Conservation (phyloP, 2,888 invertebrate genomes). For the Agonopterix alstromeriana region DNA sequence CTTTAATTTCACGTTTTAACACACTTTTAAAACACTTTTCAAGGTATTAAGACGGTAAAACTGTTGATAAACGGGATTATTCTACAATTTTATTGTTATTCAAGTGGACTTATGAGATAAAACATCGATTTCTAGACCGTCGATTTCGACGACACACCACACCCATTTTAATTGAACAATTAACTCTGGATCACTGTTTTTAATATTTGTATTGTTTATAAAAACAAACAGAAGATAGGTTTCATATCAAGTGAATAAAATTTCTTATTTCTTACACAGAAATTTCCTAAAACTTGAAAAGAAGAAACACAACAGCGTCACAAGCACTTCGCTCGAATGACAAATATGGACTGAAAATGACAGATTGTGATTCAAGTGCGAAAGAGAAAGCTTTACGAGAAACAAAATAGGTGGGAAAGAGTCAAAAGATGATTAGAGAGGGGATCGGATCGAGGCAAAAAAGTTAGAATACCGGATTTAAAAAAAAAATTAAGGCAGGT, state of each 20-base stretch:
- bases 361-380: slow-evolving; percentile 22
- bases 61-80: background rate
- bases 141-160: slow-evolving; percentile 52
- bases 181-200: background rate
- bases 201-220: slow-evolving; percentile 7
- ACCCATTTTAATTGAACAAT: slow-evolving; percentile 38
- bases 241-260: background rate
- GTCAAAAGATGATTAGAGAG: slow-evolving; percentile 36
- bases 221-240: background rate
- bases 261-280: slow-evolving; percentile 26
- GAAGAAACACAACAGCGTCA: slow-evolving; percentile 20
- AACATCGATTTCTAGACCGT: slow-evolving; percentile 34
- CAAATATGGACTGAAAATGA: slow-evolving; percentile 53
- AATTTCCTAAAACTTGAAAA: slow-evolving; percentile 15
- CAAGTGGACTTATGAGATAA: slow-evolving; percentile 39
- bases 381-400: slow-evolving; percentile 18
- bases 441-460: slow-evolving; percentile 13
- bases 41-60: background rate
- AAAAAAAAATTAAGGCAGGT: no score
- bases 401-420: slow-evolving; percentile 20
- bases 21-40: slow-evolving; percentile 14
- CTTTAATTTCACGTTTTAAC: slow-evolving; percentile 30
- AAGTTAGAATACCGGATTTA: no score
- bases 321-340: slow-evolving; percentile 45
- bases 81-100: background rate